Evolutionary conservation across 2,888 invertebrate species (phyloP).

Genomic region (Orchestes rusci): DNA sequence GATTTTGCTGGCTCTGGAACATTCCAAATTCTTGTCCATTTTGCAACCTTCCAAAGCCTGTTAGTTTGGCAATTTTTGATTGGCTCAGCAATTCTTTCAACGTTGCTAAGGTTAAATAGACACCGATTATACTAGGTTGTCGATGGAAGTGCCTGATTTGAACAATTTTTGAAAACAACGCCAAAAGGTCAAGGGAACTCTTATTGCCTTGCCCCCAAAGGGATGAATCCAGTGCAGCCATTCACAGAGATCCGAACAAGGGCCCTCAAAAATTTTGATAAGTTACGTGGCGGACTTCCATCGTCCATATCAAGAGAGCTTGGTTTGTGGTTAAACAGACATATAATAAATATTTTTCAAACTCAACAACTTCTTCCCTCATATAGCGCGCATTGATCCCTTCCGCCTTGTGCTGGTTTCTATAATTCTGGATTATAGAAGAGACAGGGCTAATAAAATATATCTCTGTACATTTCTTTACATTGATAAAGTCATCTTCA

Average conservation of each 20-base stretch:
- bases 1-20: no score
- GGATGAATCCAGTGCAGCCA: constrained; percentile 55
- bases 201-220: constrained; percentile 44
- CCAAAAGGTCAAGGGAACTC: constrained; percentile 34
- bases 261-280: constrained; percentile 32
- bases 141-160: constrained; percentile 34
- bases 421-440: no score
- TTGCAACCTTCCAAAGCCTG: no score
- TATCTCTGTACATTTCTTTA: constrained; percentile 24
- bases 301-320: constrained; percentile 24
- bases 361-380: constrained; percentile 6
- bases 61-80: no score
- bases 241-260: constrained; percentile 51
- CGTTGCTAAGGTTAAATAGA: constrained; percentile 22
- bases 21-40: no score
- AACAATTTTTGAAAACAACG: constrained; percentile 16
- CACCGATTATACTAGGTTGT: constrained; percentile 34
- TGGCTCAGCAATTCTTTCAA: constrained; percentile 49
- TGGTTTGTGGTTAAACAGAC: constrained; percentile 14
- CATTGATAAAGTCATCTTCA: constrained; percentile 10
- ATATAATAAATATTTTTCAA: constrained; percentile 17
- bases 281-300: constrained; percentile 19
- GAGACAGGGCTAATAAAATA: no score
- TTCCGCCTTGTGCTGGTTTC: no score
- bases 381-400: constrained; percentile 9